Base-by-base conservation (phyloP, 2,113 vertebrate genomes). In the Vidua chalybeata region DNA sequence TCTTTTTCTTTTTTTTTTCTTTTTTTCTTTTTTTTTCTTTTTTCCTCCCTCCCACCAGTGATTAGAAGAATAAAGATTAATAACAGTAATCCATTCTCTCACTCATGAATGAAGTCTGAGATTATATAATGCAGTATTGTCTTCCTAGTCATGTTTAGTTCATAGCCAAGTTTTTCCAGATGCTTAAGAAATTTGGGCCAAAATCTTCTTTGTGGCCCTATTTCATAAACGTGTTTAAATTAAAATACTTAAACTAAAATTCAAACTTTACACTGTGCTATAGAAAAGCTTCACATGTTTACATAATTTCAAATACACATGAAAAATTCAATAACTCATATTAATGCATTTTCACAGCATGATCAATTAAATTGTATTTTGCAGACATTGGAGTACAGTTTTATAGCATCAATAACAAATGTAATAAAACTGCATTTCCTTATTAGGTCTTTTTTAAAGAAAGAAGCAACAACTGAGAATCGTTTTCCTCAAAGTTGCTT, bases 341-440 rank as follows among this genome's bases (percentile, higher is more conserved):
- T 97, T 97, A 98, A 97, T 97, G 89, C 28, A 93, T 97, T 98
- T 98, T 81, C 79, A 93, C 63, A 85, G 95, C 85, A 94, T 95
- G 93, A 98, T 98, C 97, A 97, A 97, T 97, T 96, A 93, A 90
- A 64, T 92, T 97, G 85, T 90, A 95, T 97, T 97, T 97, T 52
- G 67, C 90, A 83, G 93, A 85, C 91, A 77, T 83, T 96, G 97
- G 97, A 97, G 78, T 95, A 96, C 79, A 96, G 85, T 91, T 98
- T 98, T 97, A 98, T 96, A 89, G 69, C 94, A 94, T 84, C 95
- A 97, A 95, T 98, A 98, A 97, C 93, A 98, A 94, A 95, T 56
- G 78, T 93, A 97, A 95, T 98, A 97, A 98, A 97, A 96, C 75
- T 86, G n/a, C 86, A 95, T 96, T 97, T 97, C 77, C 71, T 97